A percentile compares a stretch with the other conserved stretches of the same genome.
Conservation (phyloP, 2,888 invertebrate genomes). For the Monochamus alternatus region DNA sequence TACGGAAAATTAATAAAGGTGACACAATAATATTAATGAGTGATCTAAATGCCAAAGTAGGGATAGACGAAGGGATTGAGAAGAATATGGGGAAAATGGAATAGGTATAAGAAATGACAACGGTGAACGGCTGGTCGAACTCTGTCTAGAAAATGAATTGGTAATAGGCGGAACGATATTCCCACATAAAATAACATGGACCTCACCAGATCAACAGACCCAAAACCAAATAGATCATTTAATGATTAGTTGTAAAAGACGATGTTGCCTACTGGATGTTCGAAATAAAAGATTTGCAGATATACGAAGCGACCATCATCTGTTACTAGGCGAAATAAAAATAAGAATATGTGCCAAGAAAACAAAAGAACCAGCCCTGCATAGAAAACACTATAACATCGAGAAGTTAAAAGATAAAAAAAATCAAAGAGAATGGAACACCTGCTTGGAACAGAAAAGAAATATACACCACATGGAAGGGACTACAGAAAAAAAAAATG, state of each 20-base stretch:
- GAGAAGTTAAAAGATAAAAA: not conserved
- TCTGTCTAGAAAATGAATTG: not conserved
- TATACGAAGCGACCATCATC: constrained; percentile 9
- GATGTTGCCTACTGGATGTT: not conserved
- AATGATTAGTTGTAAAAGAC: too few relatives aligned
- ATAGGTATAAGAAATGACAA: constrained; percentile 6
- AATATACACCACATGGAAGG: too few relatives aligned
- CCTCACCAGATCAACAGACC: not conserved
- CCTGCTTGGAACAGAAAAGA: too few relatives aligned
- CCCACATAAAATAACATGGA: constrained; percentile 7
- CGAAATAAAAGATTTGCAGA: not conserved
- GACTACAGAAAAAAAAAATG: too few relatives aligned
- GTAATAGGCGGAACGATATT: not conserved
- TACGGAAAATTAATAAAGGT: not conserved
- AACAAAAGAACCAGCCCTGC: too few relatives aligned
- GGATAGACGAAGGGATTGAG: not conserved
- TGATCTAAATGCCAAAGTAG: not conserved
- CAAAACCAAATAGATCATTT: too few relatives aligned
- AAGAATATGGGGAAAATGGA: constrained; percentile 1
- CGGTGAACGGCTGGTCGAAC: not conserved
- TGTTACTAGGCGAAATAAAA: too few relatives aligned
- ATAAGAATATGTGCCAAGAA: too few relatives aligned
- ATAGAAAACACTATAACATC: not conserved
- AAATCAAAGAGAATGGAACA: not conserved
- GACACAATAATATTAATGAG: constrained; percentile 5